Evolutionary conservation across 2,113 vertebrate genomes (phyloP), one percentile per base, ranked within the genome.

Genomic region (Mystacornis crossleyi): DNA sequence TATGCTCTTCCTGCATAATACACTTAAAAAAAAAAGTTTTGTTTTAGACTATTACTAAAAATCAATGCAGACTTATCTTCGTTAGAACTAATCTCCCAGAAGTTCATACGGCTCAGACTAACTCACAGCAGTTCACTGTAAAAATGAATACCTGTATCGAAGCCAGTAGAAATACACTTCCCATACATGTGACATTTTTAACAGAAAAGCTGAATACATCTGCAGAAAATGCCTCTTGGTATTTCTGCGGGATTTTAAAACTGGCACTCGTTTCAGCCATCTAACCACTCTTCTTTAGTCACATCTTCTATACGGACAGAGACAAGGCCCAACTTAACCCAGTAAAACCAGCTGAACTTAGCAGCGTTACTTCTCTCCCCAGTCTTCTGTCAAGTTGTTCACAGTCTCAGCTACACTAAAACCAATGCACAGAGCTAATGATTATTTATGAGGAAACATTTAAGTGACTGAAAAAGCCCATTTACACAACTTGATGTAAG

Each of bases 11-110:
- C 45, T 58, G 29, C 8, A 45, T 2, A 69, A 77, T 18, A 53
- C 3, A 67, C 2, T 23, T 57, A 0, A 1, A 2, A 53, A 45
- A 58, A 58, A 20, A 6, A 24, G 34, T 5, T 16, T 26, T 0
- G 26, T 47, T 91, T 81, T 26, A 40, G 29, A 45, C 10, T 88
- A 77, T 25, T 73, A 18, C 34, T 54, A 47, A 69, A 77, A 93
- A 34, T 14, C 29, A 4, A 4, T 6, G 1, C 19, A 90, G 45
- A 29, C 2, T 61, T 62, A 64, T 70, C 34, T 93, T 81, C 4
- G 13, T 38, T 62, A 86, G 23, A 18, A 3, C n/a, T 21, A 47
- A 61, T 53, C 43, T 85, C 33, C 62, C 4, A 5, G 4, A 66
- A 70, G 33, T 29, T 50, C 6, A 2, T 8, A 47, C 2, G 15